Base-by-base conservation (phyloP, 2,797 vertebrate species). In the Thalassophryne amazonica region DNA sequence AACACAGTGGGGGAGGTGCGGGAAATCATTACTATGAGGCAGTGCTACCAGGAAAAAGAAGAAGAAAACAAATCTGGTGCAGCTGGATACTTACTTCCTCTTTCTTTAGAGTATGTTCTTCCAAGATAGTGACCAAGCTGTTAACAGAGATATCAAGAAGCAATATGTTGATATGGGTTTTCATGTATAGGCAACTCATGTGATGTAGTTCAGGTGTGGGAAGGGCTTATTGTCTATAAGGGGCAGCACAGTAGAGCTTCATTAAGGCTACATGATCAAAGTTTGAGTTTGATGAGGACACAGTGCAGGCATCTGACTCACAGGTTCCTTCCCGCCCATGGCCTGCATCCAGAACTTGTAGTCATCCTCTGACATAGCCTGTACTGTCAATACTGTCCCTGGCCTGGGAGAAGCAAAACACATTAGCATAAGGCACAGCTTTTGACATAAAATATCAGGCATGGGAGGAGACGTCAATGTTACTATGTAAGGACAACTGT, bases 321-420 rank as follows among this genome's bases (percentile, higher is more conserved):
- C 97, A 66, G 92, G 88, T 77, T 98, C 97, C 84, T 96, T 99
- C 77, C 97, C 95, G 63, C 94, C 97, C 92, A 99, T 93, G 32
- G 94, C 95, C 70, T 95, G 94, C 88, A 98, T 90, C 97, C 97
- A 99, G 54, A 92, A 90, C 69, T 87, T 95, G 56, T 94, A 90
- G 78, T 99, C 94, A 55, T 97, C 93, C 72, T 98, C 95, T 1
- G 95, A 98, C 69, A 97, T 88, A 0, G 96, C 91, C 76, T 99
- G 97, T 74, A 99, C 87, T 10, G 96, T 99, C 60, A 97, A 67
- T 25, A 94, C 76, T n/a, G 87, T 88, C 1, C 94, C 94, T 4
- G 94, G 95, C 54, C 97, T 98, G 73, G 11, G 69, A 73, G 35
- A 66, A 20, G 71, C 35, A 61, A 1, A 47, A n/a, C 42, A 34